Percentiles rank a stretch among this genome's conserved stretches.
These are phyloP conservation scores for Watsonalla binaria DNA, from an alignment of 2,888 invertebrate genomes.

Conservation along the genomic window DNA sequence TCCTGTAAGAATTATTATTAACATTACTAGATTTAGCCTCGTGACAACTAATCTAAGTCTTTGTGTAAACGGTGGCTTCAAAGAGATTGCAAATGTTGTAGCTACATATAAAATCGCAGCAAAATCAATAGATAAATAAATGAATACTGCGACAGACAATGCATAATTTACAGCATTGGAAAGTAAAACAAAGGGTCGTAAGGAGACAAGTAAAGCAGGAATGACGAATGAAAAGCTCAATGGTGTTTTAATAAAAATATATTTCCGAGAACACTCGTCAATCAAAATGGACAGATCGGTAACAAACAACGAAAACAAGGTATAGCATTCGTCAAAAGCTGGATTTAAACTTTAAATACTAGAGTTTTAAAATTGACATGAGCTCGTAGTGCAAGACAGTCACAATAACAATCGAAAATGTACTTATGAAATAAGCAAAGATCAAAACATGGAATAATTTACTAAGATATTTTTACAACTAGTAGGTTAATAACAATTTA, in stretches of 20 bases:
- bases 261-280: conserved; percentile 66
- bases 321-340: conserved; percentile 53
- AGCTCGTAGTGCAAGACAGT: conserved; percentile 42
- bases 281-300: conserved; percentile 67
- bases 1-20: conserved; percentile 76
- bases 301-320: conserved; percentile 48
- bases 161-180: not conserved
- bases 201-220: conserved; percentile 48
- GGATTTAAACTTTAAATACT: conserved; percentile 59
- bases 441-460: conserved; percentile 24
- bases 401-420: conserved; percentile 30
- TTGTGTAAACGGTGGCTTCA: not conserved
- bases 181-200: conserved; percentile 21
- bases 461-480: conserved; percentile 25
- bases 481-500: conserved; percentile 41
- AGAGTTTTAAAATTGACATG: conserved; percentile 48
- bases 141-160: not conserved
- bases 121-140: not conserved
- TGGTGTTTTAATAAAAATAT: conserved; percentile 70
- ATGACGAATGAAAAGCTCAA: conserved; percentile 71
- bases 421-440: conserved; percentile 30
- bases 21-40: conserved; percentile 19
- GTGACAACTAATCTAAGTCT: conserved; percentile 3
- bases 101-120: not conserved
- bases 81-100: not conserved